phyloP scores from a whole-genome alignment of 2,113 vertebrate genomes.

The Bufo gargarizans region DNA sequence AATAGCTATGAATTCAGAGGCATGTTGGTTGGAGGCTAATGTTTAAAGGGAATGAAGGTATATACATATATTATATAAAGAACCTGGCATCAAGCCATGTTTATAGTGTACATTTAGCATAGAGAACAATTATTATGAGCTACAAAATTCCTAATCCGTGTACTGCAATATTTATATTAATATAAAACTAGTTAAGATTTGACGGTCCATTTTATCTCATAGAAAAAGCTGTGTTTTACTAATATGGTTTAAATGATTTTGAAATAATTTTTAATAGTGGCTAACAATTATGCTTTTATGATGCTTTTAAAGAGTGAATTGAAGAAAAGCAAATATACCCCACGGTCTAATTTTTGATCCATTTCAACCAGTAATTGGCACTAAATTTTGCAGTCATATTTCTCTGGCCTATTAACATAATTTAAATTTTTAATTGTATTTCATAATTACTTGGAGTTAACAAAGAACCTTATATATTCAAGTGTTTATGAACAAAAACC shows the following conservation, averaged over 20 bases:
- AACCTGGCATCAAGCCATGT: no score
- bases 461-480: conserved; percentile 73
- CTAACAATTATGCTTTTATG: conserved; percentile 74
- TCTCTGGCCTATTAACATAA: conserved; percentile 95
- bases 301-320: conserved; percentile 78
- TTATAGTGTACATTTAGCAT: background rate
- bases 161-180: background rate
- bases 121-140: no score
- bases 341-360: conserved; percentile 96
- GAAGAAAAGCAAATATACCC: conserved; percentile 83
- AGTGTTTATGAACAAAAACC: conserved; percentile 70
- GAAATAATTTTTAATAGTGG: conserved; percentile 75
- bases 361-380: conserved; percentile 97
- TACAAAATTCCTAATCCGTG: background rate
- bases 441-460: conserved; percentile 77
- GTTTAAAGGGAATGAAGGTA: background rate
- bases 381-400: conserved; percentile 92
- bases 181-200: background rate
- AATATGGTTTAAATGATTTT: conserved; percentile 53
- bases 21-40: background rate
- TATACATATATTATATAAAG: no score
- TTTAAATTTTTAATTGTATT: conserved; percentile 96
- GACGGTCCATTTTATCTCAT: background rate
- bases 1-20: background rate
- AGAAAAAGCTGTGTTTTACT: background rate